Base-by-base conservation (phyloP, 2,888 invertebrate genomes). In the Aleiodes testaceus region DNA sequence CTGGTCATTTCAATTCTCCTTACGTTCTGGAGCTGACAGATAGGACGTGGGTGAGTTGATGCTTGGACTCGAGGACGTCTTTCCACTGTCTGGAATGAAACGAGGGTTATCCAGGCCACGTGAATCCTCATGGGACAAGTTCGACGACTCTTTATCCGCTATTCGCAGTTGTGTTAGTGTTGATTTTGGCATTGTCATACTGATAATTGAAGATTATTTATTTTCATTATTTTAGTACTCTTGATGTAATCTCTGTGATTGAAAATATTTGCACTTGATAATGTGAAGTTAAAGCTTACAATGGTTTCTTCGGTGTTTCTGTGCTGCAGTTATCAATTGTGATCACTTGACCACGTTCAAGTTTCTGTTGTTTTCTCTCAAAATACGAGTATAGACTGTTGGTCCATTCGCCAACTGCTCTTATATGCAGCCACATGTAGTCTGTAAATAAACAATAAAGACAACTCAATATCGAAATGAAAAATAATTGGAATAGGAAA, bases 321-420 rank as follows among this genome's bases (percentile, higher is more conserved):
- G 76, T 63, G 81, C 80, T 14, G 82, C 86, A 77, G 65, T 76
- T 77, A 66, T 85, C 83, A 2, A 89, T 84, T 0, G 90, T 87
- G 14, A 89, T 82, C 9, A 91, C 89, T 45, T 93, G 92, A 1
- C 91, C 91, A 3, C 91, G 91, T 75, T 94, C 94, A 0, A 95
- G 88, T 66, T 92, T 91, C 63, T 92, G 92, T 81, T 96, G 95
- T 80, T 96, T 94, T 65, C 89, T 90, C 84, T 96, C 96, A 81
- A 97, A 97, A 87, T 96, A 96, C 1, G 92, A 91, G 84, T 96
- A 94, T 0, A 97, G 89, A 0, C 94, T 91, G 85, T 95, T 96
- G 0, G 97, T 97, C 98, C 98, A 98, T 87, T 97, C 93, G 1
- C 98, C 98, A 3, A 96, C 96, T 0, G 94, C 97, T 75, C 97